Evolutionary conservation across 1,140 invertebrate species (phyloP), one percentile per base, ranked within the genome.

Genomic region (Zaprionus davidi): DNA sequence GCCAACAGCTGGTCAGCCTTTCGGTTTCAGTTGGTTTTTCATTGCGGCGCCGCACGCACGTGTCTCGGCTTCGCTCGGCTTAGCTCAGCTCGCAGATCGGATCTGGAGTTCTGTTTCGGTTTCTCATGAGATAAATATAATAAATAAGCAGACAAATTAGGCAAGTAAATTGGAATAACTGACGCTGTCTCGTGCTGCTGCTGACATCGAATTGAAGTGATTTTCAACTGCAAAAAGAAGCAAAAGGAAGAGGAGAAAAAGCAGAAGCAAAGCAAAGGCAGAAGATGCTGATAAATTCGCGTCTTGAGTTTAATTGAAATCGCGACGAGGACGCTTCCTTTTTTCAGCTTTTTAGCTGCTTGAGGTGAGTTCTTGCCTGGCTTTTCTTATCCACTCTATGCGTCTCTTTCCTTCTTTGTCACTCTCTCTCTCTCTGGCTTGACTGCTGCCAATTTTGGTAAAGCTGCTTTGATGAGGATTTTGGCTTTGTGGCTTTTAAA

Each of bases 1-100:
- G 22, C 57, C 44, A 68, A 66, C 81, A 75, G 78, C 67, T 78
- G 82, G 38, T 73, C 64, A 56, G 60, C 57, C 66, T 57, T 79
- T 67, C 64, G 64, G 69, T 76, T 79, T 90, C 85, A 88, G 85
- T 88, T 88, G 85, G 67, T 73, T 90, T 79, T 90, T 66, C 64
- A 90, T 90, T 75, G 78, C 85, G 78, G 85, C 59, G 85, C 78
- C 75, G 85, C 81, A 90, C 85, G 85, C 85, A 88, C 81, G 83
- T 88, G 67, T 78, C 80, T 74, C 83, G 84, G 77, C 71, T 55
- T 53, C 76, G 70, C 20, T 55, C 38, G 28, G 58, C 57, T 41
- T 41, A 6, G 49, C 46, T 51, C 41, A 41, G 59, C 31, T 34
- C 38, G 38, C 41, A 46, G 41, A 71, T 59, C 36, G 38, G 31